Evolutionary conservation across 2,797 vertebrate genomes (phyloP), one percentile per base, ranked within the genome.

Genomic region (Pteropus rufus): DNA sequence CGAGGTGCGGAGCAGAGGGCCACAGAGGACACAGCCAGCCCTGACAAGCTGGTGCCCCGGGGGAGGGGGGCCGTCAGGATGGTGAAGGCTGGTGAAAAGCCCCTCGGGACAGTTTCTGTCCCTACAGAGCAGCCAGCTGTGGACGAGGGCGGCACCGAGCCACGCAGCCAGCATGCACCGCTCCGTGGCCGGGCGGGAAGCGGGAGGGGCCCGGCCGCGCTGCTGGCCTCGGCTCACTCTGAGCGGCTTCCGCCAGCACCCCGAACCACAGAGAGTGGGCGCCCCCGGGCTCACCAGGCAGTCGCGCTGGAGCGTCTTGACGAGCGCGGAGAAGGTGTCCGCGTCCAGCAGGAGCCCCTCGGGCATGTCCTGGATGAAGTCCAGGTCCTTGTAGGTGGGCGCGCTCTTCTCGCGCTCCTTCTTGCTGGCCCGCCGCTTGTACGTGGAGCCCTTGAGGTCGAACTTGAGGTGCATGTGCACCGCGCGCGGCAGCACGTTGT

Each of bases 401-500:
- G 97, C 98, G 67, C 99, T 99, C 97, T 99, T 99, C 96, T 99
- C 99, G 39, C 99, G 98, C 95, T 99, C 99, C 96, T 99, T 99
- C 98, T 99, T 99, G 97, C 99, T 99, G 0, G 99, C 99, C 34
- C 99, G 99, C 75, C 99, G 99, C 98, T 99, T 99, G 97, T 99
- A 99, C 1, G 99, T 99, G 2, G 99, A 99, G 79, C 99, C 99
- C 98, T 99, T 99, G 97, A 99, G 98, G 98, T 99, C 99, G 0
- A 99, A 99, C 93, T 99, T 99, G 95, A 99, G 99, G 98, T 99
- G 99, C 99, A 99, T 99, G 96, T 99, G 99, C 39, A 99, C 99
- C 8, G 99, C 99, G 0, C 99, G 99, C 0, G 99, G 99, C 94
- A 99, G 98, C 70, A 99, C 99, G 26, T 99, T 99, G 99, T 99